A percentile compares a stretch with the other conserved stretches of the same genome.
These are phyloP conservation scores for Danio aesculapii DNA, from an alignment of 2,797 vertebrate genomes.

Conservation along the genomic window DNA sequence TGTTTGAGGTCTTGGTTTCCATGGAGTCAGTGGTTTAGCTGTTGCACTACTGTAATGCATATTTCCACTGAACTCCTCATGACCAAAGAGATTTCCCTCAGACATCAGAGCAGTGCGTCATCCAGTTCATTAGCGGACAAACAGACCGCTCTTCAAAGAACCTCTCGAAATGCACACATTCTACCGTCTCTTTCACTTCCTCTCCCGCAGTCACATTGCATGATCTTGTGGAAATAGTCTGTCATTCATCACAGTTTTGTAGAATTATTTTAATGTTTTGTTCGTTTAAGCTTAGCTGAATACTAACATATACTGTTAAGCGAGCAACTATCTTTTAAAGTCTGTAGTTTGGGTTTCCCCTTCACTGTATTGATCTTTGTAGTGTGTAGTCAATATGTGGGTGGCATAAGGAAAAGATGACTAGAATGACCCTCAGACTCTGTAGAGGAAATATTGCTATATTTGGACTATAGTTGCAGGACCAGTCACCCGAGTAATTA, in stretches of 20 bases:
- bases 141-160: not conserved
- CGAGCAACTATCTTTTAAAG: not conserved
- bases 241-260: too few species aligned
- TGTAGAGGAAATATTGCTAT: not conserved
- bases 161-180: not conserved
- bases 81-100: not conserved
- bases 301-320: not conserved
- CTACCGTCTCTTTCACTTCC: not conserved
- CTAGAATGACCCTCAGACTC: too few species aligned
- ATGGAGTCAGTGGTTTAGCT: slow-evolving; percentile 35
- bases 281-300: too few species aligned
- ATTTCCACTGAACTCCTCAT: slow-evolving; percentile 17
- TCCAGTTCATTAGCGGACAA: not conserved
- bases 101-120: slow-evolving; percentile 20
- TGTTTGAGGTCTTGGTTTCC: slow-evolving; percentile 35
- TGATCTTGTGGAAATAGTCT: not conserved
- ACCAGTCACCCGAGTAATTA: not conserved
- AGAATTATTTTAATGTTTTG: too few species aligned
- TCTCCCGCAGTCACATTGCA: not conserved
- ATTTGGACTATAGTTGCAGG: not conserved
- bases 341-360: not conserved
- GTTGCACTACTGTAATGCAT: not conserved
- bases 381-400: not conserved
- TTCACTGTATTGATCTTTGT: not conserved
- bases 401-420: not conserved